These are phyloP conservation scores for Eulemur rufifrons DNA, from an alignment of 2,113 vertebrate genomes.

Conservation along the genomic window DNA sequence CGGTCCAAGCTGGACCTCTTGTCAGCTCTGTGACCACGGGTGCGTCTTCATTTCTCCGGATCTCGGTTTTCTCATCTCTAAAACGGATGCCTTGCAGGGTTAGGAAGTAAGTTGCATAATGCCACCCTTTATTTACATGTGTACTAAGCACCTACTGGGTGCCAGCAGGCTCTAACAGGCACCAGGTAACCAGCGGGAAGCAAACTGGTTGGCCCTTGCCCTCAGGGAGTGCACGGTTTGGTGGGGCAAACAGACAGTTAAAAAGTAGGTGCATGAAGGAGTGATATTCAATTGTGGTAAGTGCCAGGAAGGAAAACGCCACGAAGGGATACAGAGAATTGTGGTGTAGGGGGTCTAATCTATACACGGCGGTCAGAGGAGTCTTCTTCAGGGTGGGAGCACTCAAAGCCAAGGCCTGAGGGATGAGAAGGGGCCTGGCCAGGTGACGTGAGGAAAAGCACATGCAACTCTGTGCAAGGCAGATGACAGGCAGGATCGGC, in stretches of 20 bases:
- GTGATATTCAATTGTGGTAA: background rate
- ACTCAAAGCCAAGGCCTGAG: background rate
- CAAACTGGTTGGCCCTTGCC: background rate
- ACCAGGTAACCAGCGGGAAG: too few relatives aligned
- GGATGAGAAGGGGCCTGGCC: background rate
- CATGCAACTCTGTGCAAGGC: rapidly evolving
- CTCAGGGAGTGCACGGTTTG: background rate
- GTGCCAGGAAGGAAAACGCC: background rate
- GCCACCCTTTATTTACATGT: background rate
- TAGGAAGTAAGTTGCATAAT: background rate
- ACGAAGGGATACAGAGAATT: rapidly evolving
- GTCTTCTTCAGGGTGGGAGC: background rate
- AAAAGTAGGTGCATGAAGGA: background rate
- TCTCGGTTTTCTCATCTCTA: slow-evolving; percentile 20
- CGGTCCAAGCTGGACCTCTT: background rate
- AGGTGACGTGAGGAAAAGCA: background rate
- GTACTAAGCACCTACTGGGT: background rate
- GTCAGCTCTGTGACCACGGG: background rate
- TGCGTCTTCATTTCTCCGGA: background rate
- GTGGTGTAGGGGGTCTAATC: background rate
- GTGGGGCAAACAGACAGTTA: background rate
- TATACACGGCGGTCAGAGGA: background rate
- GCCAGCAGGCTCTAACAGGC: background rate
- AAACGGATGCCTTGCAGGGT: background rate
- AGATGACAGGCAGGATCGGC: background rate